A percentile compares a stretch with the other conserved stretches of the same genome.
phyloP scores from a whole-genome alignment of 2,888 invertebrate species.

The Empis livida region DNA sequence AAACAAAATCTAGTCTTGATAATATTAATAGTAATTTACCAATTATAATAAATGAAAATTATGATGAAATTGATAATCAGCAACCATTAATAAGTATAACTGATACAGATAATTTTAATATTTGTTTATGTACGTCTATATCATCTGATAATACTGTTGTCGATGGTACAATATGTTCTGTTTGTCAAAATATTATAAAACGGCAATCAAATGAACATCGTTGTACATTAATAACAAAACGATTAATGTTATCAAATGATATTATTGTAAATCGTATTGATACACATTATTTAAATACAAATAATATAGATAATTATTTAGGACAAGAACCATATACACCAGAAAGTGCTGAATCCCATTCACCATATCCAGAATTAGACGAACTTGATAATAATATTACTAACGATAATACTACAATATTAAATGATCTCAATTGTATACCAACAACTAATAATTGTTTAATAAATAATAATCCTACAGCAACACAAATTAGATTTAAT shows the following conservation, averaged over 20 bases:
- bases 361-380: slow-evolving; percentile 43
- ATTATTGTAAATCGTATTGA: slow-evolving; percentile 45
- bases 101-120: slow-evolving; percentile 36
- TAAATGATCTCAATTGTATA: slow-evolving; percentile 1
- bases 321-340: slow-evolving; percentile 60
- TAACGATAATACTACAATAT: slow-evolving; percentile 8
- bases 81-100: slow-evolving; percentile 29
- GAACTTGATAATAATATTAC: neutral
- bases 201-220: slow-evolving; percentile 23
- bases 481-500: neutral
- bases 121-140: slow-evolving; percentile 25
- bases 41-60: neutral
- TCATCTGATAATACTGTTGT: slow-evolving; percentile 8
- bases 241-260: slow-evolving; percentile 25
- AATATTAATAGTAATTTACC: neutral
- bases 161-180: slow-evolving; percentile 23
- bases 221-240: slow-evolving; percentile 29
- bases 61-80: neutral
- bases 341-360: slow-evolving; percentile 67
- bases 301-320: slow-evolving; percentile 6
- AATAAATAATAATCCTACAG: neutral
- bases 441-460: neutral
- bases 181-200: slow-evolving; percentile 28
- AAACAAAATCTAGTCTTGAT: neutral
- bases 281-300: slow-evolving; percentile 35